These are phyloP conservation scores for Leptatherina wallacei DNA, from an alignment of 2,797 vertebrate species.

Conservation along the genomic window DNA sequence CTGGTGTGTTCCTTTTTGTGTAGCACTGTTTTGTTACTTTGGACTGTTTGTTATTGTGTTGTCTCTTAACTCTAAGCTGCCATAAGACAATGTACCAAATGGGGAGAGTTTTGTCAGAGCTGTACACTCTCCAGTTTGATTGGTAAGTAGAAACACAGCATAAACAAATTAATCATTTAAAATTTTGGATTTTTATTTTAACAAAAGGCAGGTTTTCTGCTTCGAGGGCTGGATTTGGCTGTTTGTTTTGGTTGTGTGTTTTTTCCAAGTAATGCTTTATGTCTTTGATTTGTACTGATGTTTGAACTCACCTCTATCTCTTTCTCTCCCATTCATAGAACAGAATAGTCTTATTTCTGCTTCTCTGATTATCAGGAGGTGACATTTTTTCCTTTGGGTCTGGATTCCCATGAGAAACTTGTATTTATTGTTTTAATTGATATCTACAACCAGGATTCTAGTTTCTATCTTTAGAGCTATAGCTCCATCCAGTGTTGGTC, in stretches of 20 bases:
- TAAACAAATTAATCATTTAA: background rate
- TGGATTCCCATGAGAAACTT: slow-evolving; percentile 1
- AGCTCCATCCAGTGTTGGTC: slow-evolving; percentile 41
- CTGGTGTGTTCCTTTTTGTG: background rate
- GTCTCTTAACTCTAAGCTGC: background rate
- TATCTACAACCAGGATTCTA: slow-evolving; percentile 11
- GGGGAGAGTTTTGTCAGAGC: background rate
- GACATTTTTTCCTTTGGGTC: background rate
- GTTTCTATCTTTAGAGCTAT: slow-evolving; percentile 13
- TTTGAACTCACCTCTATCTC: background rate
- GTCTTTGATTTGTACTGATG: background rate
- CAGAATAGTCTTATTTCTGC: slow-evolving; percentile 10
- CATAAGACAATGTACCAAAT: background rate
- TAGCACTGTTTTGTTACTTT: background rate
- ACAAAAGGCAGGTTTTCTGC: background rate
- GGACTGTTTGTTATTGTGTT: background rate
- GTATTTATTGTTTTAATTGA: slow-evolving; percentile 2
- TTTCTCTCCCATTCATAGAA: background rate
- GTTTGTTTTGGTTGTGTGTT: background rate
- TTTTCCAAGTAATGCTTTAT: background rate
- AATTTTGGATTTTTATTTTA: background rate
- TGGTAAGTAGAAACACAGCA: background rate
- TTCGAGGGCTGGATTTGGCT: background rate
- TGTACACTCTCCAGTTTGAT: background rate
- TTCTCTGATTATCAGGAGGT: slow-evolving; percentile 1